Conservation (phyloP, 2,797 vertebrate genomes). For the Pipistrellus nathusii region DNA sequence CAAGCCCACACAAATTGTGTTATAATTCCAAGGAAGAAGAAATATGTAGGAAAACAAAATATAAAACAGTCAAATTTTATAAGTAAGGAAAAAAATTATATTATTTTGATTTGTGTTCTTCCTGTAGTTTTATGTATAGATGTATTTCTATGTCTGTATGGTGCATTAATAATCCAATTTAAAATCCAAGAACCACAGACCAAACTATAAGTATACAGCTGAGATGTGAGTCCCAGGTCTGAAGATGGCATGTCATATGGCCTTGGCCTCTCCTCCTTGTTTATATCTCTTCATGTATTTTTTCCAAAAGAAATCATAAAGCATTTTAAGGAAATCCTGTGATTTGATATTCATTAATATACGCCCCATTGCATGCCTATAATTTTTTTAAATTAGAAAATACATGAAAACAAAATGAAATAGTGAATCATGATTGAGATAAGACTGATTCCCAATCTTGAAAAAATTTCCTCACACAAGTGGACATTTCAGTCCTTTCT, state of each 20-base stretch:
- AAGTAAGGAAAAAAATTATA: constrained; percentile 8
- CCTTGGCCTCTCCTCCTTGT: background rate
- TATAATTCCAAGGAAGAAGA: constrained; percentile 42
- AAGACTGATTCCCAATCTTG: background rate
- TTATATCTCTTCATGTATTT: background rate
- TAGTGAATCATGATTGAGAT: background rate
- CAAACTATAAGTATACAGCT: background rate
- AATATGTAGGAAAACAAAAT: constrained; percentile 6
- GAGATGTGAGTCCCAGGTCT: background rate
- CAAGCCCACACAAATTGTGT: background rate
- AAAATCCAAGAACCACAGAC: background rate
- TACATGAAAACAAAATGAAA: background rate
- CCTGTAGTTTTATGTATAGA: background rate
- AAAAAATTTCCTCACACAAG: background rate
- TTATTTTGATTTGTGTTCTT: background rate
- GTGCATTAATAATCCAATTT: background rate
- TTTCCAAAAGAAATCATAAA: constrained; percentile 27
- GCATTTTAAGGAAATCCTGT: background rate
- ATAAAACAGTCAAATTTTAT: background rate
- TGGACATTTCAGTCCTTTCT: background rate
- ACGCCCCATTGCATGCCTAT: background rate
- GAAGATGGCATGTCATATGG: too few relatives aligned
- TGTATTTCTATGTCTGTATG: background rate
- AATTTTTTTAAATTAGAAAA: constrained; percentile 9
- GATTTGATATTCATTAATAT: background rate